Percentiles rank a stretch among this genome's conserved stretches.
phyloP scores from a whole-genome alignment of 2,888 invertebrate species.

The Gortyna flavago region DNA sequence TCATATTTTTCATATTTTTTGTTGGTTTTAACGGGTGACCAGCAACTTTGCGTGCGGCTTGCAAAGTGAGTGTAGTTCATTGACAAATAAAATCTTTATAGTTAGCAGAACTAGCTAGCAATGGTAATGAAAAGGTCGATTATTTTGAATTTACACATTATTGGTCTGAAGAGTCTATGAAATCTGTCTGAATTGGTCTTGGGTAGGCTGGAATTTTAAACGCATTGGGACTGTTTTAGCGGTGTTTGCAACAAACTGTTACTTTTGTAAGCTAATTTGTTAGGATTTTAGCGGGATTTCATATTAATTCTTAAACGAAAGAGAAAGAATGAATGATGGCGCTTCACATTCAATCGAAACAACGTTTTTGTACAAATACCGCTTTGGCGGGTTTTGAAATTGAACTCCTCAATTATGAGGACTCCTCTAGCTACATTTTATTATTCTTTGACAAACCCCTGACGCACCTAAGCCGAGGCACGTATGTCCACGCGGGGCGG shows the following conservation, averaged over 20 bases:
- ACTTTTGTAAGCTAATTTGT: no score
- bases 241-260: no score
- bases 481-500: slow-evolving; percentile 84
- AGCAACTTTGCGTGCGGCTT: background rate
- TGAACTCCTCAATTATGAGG: slow-evolving; percentile 4
- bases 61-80: background rate
- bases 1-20: background rate
- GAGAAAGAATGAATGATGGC: no score
- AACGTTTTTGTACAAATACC: no score
- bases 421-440: slow-evolving; percentile 44
- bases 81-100: background rate
- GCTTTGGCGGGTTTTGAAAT: no score
- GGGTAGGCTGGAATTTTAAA: background rate
- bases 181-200: background rate
- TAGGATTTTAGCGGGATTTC: no score
- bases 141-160: background rate
- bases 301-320: no score
- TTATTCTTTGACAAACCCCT: slow-evolving; percentile 69
- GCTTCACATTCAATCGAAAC: no score
- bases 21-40: background rate
- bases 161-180: background rate
- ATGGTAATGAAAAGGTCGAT: background rate
- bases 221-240: no score
- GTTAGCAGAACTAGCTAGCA: background rate
- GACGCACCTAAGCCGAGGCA: slow-evolving; percentile 79